Evolutionary conservation across 2,888 invertebrate genomes (phyloP).

Genomic region (Drosophila melanosoma): DNA sequence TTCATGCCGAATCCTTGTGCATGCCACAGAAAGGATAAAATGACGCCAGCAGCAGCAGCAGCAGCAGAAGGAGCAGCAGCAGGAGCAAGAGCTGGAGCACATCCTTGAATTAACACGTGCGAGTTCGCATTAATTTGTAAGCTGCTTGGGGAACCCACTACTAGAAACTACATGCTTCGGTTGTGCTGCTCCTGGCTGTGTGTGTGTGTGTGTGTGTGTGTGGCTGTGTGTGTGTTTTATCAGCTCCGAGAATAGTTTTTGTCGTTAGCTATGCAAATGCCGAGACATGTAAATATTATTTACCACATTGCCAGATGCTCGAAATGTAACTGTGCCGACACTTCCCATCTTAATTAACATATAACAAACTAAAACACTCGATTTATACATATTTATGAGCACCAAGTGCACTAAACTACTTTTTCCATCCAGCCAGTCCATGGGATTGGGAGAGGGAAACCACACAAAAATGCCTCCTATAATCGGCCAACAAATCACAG

Average conservation of each 20-base stretch:
- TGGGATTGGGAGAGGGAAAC: not conserved
- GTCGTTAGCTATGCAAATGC: slow-evolving; percentile 78
- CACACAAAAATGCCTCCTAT: slow-evolving; percentile 1
- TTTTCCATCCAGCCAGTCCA: slow-evolving; percentile 10
- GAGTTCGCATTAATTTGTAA: slow-evolving; percentile 78
- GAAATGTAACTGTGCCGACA: slow-evolving; percentile 64
- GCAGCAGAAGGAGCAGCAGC: slow-evolving; percentile 26
- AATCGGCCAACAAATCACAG: not conserved
- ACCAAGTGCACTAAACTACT: slow-evolving; percentile 31
- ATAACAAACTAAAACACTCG: slow-evolving; percentile 74
- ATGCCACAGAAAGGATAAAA: slow-evolving; percentile 56
- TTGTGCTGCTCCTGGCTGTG: slow-evolving; percentile 1
- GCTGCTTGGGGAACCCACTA: slow-evolving; percentile 52
- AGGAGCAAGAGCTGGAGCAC: slow-evolving; percentile 44
- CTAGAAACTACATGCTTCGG: slow-evolving; percentile 8
- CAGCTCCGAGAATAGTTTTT: slow-evolving; percentile 59
- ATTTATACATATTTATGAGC: slow-evolving; percentile 71
- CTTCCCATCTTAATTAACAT: slow-evolving; percentile 70
- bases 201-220: not conserved
- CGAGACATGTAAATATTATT: slow-evolving; percentile 76
- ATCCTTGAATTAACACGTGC: slow-evolving; percentile 80
- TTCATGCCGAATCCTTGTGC: slow-evolving; percentile 66
- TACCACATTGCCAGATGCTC: slow-evolving; percentile 78
- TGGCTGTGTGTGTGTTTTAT: slow-evolving; percentile 19
- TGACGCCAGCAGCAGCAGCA: slow-evolving; percentile 34